A percentile compares a stretch with the other conserved stretches of the same genome.
phyloP scores from a whole-genome alignment of 2,888 invertebrate genomes.

The Keiferia lycopersicella region DNA sequence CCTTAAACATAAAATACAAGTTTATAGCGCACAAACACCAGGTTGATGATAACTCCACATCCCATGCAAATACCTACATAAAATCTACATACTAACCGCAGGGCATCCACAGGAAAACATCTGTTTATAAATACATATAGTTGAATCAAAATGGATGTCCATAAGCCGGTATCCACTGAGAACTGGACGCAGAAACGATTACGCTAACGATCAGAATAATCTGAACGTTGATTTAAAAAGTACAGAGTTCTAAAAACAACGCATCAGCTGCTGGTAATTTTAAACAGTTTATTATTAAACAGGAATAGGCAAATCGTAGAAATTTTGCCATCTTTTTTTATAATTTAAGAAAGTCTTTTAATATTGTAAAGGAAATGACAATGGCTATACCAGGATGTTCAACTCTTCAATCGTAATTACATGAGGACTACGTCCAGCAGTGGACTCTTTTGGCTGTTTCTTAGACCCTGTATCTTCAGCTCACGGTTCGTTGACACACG shows the following conservation, averaged over 20 bases:
- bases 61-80: neutral
- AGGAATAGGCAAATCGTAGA: no score
- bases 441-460: neutral
- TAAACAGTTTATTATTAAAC: no score
- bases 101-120: slow-evolving; percentile 1
- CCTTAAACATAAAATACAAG: no score
- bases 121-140: neutral
- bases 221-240: slow-evolving; percentile 17
- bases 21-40: no score
- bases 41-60: neutral
- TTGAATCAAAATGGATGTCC: neutral
- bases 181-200: slow-evolving; percentile 18
- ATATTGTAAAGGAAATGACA: no score
- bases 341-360: no score
- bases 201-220: slow-evolving; percentile 21
- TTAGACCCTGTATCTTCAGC: slow-evolving; percentile 1
- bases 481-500: slow-evolving; percentile 27
- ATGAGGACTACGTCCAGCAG: no score
- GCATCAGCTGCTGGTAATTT: no score
- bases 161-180: slow-evolving; percentile 1
- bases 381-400: no score
- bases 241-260: neutral
- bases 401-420: no score
- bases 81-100: slow-evolving; percentile 1
- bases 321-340: no score